These are phyloP conservation scores for Andrena haemorrhoa DNA, from an alignment of 2,888 invertebrate genomes.

Conservation along the genomic window DNA sequence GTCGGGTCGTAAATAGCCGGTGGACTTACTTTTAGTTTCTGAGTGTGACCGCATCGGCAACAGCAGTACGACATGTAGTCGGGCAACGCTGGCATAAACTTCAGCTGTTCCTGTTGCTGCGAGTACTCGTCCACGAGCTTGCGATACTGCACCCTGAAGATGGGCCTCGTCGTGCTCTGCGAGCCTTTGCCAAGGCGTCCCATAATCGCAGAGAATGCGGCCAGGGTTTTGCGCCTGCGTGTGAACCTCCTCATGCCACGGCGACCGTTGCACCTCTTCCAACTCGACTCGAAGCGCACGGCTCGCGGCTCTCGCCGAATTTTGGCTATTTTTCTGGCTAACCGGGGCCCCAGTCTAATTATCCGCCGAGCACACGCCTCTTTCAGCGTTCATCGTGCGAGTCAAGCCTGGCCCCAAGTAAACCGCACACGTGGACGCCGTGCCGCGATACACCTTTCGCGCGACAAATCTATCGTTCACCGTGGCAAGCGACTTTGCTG, in stretches of 20 bases:
- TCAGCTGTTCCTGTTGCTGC: slow-evolving; percentile 82
- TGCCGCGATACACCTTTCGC: background rate
- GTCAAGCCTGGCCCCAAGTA: background rate
- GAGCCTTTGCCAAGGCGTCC: slow-evolving; percentile 86
- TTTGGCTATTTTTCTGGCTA: slow-evolving; percentile 46
- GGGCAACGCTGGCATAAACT: slow-evolving; percentile 86
- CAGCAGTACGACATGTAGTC: slow-evolving; percentile 88
- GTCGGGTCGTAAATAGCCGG: background rate
- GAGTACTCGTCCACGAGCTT: slow-evolving; percentile 87
- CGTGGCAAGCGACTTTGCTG: background rate
- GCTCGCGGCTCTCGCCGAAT: slow-evolving; percentile 42
- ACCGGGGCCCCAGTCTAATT: background rate
- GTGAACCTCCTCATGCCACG: slow-evolving; percentile 84
- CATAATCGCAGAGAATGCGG: slow-evolving; percentile 85
- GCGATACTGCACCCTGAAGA: slow-evolving; percentile 87
- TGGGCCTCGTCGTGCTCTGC: slow-evolving; percentile 84
- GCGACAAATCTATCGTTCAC: background rate
- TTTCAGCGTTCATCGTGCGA: background rate
- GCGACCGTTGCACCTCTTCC: slow-evolving; percentile 72
- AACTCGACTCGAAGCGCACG: slow-evolving; percentile 57
- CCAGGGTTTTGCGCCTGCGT: slow-evolving; percentile 82
- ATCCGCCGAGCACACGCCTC: background rate
- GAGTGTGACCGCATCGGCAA: slow-evolving; percentile 87
- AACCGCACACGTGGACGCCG: background rate
- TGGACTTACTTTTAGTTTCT: slow-evolving; percentile 86